Conservation (phyloP, 1,140 invertebrate species). For the Ceratitis capitata region DNA sequence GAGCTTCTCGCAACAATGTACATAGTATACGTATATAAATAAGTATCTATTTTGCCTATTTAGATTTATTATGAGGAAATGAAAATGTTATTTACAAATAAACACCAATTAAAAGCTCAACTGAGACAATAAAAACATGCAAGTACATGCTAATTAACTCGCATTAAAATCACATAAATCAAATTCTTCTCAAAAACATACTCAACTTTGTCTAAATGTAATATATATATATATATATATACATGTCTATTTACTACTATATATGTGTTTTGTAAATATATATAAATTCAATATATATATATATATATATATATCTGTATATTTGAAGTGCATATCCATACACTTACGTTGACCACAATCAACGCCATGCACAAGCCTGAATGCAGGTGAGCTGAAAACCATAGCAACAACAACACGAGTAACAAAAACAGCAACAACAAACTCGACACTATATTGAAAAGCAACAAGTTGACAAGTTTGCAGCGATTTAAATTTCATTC, state of each 20-base stretch:
- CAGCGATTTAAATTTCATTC: not conserved
- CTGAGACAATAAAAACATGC: not conserved
- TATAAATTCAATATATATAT: too few species aligned
- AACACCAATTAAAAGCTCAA: not conserved
- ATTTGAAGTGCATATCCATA: too few species aligned
- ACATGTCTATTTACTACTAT: too few species aligned
- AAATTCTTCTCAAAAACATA: not conserved
- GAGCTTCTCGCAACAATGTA: too few species aligned
- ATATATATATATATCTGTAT: too few species aligned
- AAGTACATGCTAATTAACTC: not conserved
- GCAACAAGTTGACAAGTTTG: not conserved
- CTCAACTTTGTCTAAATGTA: not conserved
- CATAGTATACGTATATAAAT: too few species aligned
- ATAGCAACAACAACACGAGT: not conserved
- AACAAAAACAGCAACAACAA: not conserved
- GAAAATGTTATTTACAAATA: not conserved
- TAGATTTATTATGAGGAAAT: not conserved
- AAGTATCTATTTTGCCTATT: too few species aligned
- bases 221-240: not conserved
- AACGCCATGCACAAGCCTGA: too few species aligned
- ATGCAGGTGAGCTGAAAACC: not conserved
- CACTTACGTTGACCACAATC: too few species aligned
- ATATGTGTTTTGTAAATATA: too few species aligned
- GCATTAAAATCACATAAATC: slow-evolving; percentile 1
- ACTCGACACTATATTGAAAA: not conserved